Evolutionary conservation across 2,888 invertebrate genomes (phyloP), one percentile per base, ranked within the genome.

Genomic region (Conchocele bisecta): DNA sequence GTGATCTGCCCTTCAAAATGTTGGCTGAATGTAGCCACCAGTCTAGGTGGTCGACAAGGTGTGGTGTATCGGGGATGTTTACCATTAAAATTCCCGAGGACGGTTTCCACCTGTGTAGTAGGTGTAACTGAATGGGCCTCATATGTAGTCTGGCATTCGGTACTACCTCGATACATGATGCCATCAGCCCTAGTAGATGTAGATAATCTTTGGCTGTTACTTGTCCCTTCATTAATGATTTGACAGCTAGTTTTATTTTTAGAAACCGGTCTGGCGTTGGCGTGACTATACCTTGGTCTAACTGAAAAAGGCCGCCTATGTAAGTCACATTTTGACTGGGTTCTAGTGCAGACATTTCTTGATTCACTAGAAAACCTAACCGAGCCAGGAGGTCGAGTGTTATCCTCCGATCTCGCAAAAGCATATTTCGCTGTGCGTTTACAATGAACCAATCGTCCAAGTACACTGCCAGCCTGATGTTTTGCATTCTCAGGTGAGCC

Each of bases 11-110:
- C 59, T 41, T 26, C 6, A 29, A 24, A 53, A 70, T 59, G 50
- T 70, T 70, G 31, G 31, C 46, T 48, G 51, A 7, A 22, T 58
- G 53, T 65, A 51, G 58, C 70, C 70, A 70, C 64, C 54, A 70
- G 24, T 20, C 54, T 46, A 70, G 39, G 50, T 70, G 70, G 26
- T 31, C 29, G 22, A 20, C 9, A 5, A 64, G 37, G 28, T 70
- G 58, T 24, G 20, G 24, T 26, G 44, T 64, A 22, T 24, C 29
- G 6, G 70, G 70, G 28, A 70, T 48, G 24, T 46, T 17, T 11
- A 35, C 22, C 2, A 48, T 15, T 17, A 70, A 15, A 41, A 35
- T 33, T 39, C 35, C 37, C 31, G 64, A 56, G 22, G 42, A 42
- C 13, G 63, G 63, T 53, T 33, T 63, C 53, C 63, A 51, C 33